Percentiles rank a stretch among this genome's conserved stretches.
phyloP scores from a whole-genome alignment of 1,140 invertebrate genomes.

The Mycetomoellerius zeteki region DNA sequence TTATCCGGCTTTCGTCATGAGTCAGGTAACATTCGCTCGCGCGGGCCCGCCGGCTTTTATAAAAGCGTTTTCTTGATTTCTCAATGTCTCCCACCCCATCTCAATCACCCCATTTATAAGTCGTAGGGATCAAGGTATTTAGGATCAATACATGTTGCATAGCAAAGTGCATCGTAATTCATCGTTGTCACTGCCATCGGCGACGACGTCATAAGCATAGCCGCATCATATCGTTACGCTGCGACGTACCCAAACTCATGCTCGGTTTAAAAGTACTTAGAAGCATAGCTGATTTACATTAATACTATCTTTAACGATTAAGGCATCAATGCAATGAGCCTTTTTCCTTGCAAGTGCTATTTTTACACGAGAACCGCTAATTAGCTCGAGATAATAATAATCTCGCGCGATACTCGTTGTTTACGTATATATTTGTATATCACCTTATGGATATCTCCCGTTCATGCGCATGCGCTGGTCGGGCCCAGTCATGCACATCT shows the following conservation, averaged over 20 bases:
- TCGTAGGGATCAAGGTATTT: conserved; percentile 14
- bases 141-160: conserved; percentile 37
- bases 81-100: conserved; percentile 5
- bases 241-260: conserved; percentile 84
- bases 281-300: conserved; percentile 26
- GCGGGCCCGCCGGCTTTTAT: conserved; percentile 78
- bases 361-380: not conserved
- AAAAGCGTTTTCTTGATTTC: conserved; percentile 70
- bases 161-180: conserved; percentile 41
- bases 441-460: conserved; percentile 47
- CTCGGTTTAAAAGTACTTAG: conserved; percentile 58
- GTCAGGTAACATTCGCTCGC: conserved; percentile 81
- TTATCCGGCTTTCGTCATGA: conserved; percentile 85
- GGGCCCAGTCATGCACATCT: conserved; percentile 82
- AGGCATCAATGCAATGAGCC: conserved; percentile 7
- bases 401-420: not conserved
- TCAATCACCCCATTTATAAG: conserved; percentile 3
- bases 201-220: conserved; percentile 26
- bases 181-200: not conserved
- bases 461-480: conserved; percentile 80
- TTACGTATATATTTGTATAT: conserved; percentile 20
- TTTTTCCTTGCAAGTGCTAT: not conserved
- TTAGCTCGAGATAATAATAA: conserved; percentile 4
- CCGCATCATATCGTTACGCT: conserved; percentile 70
- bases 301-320: not conserved